These are phyloP conservation scores for Calliscelio sp. DNA, from an alignment of 2,888 invertebrate genomes.

Conservation along the genomic window DNA sequence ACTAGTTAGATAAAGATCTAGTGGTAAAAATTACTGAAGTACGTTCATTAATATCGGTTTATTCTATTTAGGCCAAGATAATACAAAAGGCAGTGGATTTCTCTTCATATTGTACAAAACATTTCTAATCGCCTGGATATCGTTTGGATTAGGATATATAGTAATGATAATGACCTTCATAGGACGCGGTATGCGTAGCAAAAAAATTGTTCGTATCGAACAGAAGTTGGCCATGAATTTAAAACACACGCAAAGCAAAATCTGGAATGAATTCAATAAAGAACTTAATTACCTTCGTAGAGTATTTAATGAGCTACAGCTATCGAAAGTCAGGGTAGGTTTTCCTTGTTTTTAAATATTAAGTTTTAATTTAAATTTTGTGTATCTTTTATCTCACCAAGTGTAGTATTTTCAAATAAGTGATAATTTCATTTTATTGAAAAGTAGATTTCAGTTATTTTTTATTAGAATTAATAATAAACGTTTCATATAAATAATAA, in stretches of 20 bases:
- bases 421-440: too few species aligned
- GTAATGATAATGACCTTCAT: conserved; percentile 96
- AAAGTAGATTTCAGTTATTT: too few species aligned
- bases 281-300: conserved; percentile 91
- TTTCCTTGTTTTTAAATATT: too few species aligned
- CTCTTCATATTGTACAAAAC: conserved; percentile 92
- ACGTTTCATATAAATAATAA: too few species aligned
- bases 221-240: conserved; percentile 92
- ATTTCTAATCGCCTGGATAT: conserved; percentile 95
- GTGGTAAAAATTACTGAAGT: conserved; percentile 30
- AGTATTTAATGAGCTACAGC: conserved; percentile 93
- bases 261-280: conserved; percentile 91
- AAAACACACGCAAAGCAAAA: conserved; percentile 92
- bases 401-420: too few species aligned
- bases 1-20: conserved; percentile 6
- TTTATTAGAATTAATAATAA: too few species aligned
- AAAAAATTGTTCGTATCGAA: conserved; percentile 91
- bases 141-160: conserved; percentile 96
- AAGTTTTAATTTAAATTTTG: too few species aligned
- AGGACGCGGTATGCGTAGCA: conserved; percentile 91
- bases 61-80: conserved; percentile 82
- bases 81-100: conserved; percentile 86
- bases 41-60: conserved; percentile 50
- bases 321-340: conserved; percentile 92
- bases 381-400: too few species aligned